Evolutionary conservation across 2,113 vertebrate species (phyloP).

Genomic region (Notechis scutatus): DNA sequence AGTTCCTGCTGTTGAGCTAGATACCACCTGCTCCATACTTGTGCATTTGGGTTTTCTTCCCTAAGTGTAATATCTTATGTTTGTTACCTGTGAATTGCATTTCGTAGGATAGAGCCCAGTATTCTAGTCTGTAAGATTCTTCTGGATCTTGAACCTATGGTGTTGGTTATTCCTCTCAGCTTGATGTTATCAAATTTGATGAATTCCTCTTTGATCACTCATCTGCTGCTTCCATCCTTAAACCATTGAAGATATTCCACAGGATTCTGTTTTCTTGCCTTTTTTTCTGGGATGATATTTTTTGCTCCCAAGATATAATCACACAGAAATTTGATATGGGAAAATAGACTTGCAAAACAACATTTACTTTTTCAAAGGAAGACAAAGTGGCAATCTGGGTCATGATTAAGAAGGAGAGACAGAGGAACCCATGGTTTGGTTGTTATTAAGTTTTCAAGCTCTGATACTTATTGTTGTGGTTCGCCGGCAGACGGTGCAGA

Average conservation of each 20-base stretch:
- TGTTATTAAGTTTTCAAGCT: not conserved
- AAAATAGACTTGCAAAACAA: not conserved
- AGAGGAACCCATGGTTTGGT: not conserved
- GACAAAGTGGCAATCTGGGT: too few relatives aligned
- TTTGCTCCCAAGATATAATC: not conserved
- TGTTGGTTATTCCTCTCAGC: not conserved
- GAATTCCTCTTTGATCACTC: not conserved
- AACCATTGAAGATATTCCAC: not conserved
- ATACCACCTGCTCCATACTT: not conserved
- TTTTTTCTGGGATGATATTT: slow-evolving; percentile 12
- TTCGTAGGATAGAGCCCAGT: not conserved
- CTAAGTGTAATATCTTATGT: not conserved
- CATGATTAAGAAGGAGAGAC: not conserved
- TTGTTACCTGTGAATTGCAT: not conserved
- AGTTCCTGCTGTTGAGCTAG: not conserved
- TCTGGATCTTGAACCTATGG: not conserved
- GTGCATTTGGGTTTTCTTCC: not conserved
- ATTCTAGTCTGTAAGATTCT: not conserved
- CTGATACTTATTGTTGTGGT: too few relatives aligned
- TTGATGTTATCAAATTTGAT: not conserved
- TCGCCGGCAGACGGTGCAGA: too few relatives aligned
- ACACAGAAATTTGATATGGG: not conserved
- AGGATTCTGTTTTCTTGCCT: not conserved
- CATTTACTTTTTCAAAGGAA: not conserved
- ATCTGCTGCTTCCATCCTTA: not conserved